Percentiles rank a stretch among this genome's conserved stretches.
These are phyloP conservation scores for Xiphias gladius DNA, from an alignment of 2,113 vertebrate species.

Conservation along the genomic window DNA sequence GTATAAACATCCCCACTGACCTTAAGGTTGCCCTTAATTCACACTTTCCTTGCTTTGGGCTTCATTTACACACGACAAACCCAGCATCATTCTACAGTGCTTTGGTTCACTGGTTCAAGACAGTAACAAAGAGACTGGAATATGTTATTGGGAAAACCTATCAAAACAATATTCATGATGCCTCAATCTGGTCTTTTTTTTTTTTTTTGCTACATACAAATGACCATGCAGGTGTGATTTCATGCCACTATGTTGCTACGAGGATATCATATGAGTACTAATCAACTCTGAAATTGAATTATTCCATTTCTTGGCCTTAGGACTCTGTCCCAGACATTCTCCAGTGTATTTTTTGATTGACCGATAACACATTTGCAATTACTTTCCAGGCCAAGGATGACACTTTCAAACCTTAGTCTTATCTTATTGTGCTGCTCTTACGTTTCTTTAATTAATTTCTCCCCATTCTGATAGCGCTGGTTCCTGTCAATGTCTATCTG, in stretches of 20 bases:
- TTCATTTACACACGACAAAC: not conserved
- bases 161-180: not conserved
- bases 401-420: slow-evolving; percentile 18
- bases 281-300: slow-evolving; percentile 25
- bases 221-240: not conserved
- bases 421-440: slow-evolving; percentile 17
- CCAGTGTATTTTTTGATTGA: slow-evolving; percentile 31
- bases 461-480: not conserved
- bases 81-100: not conserved
- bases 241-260: not conserved
- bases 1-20: not conserved
- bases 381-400: slow-evolving; percentile 17
- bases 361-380: slow-evolving; percentile 51
- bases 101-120: not conserved
- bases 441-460: slow-evolving; percentile 25
- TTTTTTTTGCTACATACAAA: slow-evolving; percentile 4
- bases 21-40: not conserved
- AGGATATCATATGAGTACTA: slow-evolving; percentile 15
- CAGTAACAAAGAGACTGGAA: not conserved
- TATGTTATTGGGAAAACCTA: slow-evolving; percentile 4
- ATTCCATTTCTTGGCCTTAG: not conserved
- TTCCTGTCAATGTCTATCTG: slow-evolving; percentile 3
- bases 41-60: not conserved
- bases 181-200: slow-evolving; percentile 44
- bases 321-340: not conserved